These are phyloP conservation scores for Bombus difficillimus DNA, from an alignment of 1,140 invertebrate species.

Conservation along the genomic window DNA sequence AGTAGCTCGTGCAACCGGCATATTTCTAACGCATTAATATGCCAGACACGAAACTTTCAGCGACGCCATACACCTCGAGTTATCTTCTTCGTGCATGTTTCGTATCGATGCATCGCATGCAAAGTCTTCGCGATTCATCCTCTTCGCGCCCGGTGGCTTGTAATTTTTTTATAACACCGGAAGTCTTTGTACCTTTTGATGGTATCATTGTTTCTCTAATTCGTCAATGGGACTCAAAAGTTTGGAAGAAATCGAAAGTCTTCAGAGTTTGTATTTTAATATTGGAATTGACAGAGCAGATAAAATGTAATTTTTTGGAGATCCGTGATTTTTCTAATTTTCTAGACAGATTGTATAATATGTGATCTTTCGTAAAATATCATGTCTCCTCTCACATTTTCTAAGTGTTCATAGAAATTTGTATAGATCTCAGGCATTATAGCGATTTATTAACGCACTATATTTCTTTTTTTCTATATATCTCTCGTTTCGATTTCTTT, in stretches of 20 bases:
- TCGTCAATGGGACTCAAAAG: too few species aligned
- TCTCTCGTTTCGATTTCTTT: too few species aligned
- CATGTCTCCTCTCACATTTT: too few species aligned
- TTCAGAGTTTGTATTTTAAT: neutral
- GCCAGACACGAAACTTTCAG: constrained; percentile 36
- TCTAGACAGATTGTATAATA: too few species aligned
- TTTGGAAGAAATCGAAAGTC: neutral
- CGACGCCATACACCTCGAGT: constrained; percentile 36
- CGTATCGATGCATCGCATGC: constrained; percentile 46
- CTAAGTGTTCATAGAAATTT: too few species aligned
- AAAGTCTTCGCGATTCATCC: constrained; percentile 54
- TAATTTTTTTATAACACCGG: constrained; percentile 44
- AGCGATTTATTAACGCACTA: too few species aligned
- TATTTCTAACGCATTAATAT: constrained; percentile 52
- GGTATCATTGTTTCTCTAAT: neutral
- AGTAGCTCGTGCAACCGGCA: neutral
- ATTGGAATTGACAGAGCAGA: too few species aligned
- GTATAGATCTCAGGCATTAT: too few species aligned
- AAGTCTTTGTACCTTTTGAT: constrained; percentile 43
- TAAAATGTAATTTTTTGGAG: too few species aligned
- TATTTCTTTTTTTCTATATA: too few species aligned
- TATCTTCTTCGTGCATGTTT: constrained; percentile 51
- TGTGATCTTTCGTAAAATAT: too few species aligned
- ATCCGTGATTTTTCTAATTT: neutral
- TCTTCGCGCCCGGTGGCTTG: constrained; percentile 45